Conservation (phyloP, 2,888 invertebrate species). For the Oxyscelio sp. region DNA sequence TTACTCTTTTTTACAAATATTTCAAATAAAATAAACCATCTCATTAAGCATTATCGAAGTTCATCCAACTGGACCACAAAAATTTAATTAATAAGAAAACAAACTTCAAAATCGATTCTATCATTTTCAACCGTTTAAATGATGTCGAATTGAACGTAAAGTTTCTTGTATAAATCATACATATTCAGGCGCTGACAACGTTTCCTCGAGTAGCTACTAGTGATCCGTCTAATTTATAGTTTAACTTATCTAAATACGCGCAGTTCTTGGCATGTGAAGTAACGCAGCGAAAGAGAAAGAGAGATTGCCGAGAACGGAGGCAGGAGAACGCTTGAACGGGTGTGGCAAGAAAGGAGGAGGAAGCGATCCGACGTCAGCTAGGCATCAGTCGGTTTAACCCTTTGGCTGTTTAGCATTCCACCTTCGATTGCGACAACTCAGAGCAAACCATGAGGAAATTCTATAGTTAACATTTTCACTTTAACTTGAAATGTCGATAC, state of each 20-base stretch:
- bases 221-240: conserved; percentile 88
- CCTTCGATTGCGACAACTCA: too few relatives aligned
- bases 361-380: too few relatives aligned
- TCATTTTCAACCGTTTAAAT: conserved; percentile 77
- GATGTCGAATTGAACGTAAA: conserved; percentile 83
- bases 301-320: conserved; percentile 68
- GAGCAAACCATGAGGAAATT: too few relatives aligned
- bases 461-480: too few relatives aligned
- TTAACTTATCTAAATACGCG: conserved; percentile 88
- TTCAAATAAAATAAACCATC: conserved; percentile 9
- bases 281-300: conserved; percentile 74
- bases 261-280: conserved; percentile 82
- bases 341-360: too few relatives aligned
- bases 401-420: too few relatives aligned
- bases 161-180: conserved; percentile 86
- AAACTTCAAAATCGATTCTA: conserved; percentile 53
- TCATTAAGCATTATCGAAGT: neutral
- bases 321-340: conserved; percentile 78
- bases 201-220: conserved; percentile 87
- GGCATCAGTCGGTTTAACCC: too few relatives aligned
- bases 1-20: too few relatives aligned
- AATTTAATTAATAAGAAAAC: conserved; percentile 34
- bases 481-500: too few relatives aligned
- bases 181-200: conserved; percentile 87
- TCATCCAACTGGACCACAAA: conserved; percentile 1